Base-by-base conservation (phyloP, 2,113 vertebrate genomes). In the Panthera uncia region DNA sequence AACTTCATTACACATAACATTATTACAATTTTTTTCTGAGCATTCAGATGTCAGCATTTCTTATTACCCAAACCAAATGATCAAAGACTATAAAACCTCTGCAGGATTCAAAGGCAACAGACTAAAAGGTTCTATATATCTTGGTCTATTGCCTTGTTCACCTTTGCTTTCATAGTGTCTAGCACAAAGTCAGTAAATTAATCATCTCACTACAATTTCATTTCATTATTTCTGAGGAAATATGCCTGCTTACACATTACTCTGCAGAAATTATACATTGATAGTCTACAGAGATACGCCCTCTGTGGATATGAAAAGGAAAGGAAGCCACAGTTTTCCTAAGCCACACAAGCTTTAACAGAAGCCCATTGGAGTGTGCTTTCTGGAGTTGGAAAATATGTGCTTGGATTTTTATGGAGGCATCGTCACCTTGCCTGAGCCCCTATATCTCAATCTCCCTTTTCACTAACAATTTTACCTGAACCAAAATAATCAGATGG, bases 101-200 rank as follows among this genome's bases (percentile, higher is more conserved):
- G 45, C n/a, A 82, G 38, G 21, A 66, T 52, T 92, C 79, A 88
- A 97, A 73, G 29, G 48, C 91, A 92, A 95, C 0, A 81, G 18
- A 93, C 61, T 29, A 81, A 85, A 95, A 91, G 0, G 15, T 81
- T 79, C 82, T 91, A 12, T 45, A 66, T 61, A 66, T 50, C n/a
- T 48, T 63, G 4, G 18, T 36, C 33, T 71, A 85, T 15, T 48
- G 21, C 41, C 80, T 82, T 63, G 83, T 79, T 94, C 81, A 94
- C 85, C 71, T 95, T 69, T 94, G 65, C 41, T 95, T 94, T 82
- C 61, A 16, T 0, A 41, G 23, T 38, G 38, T 68, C n/a, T 71
- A 71, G 29, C 3, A n/a, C 82, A 82, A 95, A 94, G n/a, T 88
- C 79, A 36, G 38, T 79, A 91, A 89, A 94, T 71, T 38, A 78